Conservation (phyloP, 2,797 vertebrate genomes). For the Acanthopagrus latus region DNA sequence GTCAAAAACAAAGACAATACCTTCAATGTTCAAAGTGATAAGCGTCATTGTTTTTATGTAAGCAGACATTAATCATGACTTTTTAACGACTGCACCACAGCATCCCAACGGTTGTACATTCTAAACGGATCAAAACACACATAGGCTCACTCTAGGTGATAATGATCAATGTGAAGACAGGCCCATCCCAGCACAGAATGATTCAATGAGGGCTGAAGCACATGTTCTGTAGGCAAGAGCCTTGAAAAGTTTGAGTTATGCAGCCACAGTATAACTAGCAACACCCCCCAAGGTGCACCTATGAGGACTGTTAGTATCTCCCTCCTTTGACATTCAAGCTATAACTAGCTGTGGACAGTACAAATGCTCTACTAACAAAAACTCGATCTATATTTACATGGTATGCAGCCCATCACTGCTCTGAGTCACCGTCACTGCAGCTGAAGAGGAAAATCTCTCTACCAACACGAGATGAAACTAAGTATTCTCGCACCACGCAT, state of each 20-base stretch:
- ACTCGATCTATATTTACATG: constrained; percentile 7
- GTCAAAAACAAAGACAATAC: too few species aligned
- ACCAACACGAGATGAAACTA: constrained; percentile 36
- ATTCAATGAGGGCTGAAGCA: background rate
- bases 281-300: too few species aligned
- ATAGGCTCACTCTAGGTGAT: background rate
- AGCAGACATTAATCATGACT: too few species aligned
- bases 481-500: constrained; percentile 33
- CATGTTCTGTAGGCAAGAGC: background rate
- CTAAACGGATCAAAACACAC: background rate
- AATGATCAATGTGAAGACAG: background rate
- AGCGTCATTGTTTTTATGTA: too few species aligned
- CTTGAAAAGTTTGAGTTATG: background rate
- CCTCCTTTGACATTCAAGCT: too few species aligned
- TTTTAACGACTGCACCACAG: too few species aligned
- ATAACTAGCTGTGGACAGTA: too few species aligned
- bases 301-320: too few species aligned
- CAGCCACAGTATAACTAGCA: too few species aligned
- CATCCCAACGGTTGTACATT: too few species aligned
- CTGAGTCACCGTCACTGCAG: constrained; percentile 22
- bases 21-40: too few species aligned
- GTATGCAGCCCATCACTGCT: constrained; percentile 3
- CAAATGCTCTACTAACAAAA: constrained; percentile 14
- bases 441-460: constrained; percentile 34
- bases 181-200: background rate